Evolutionary conservation across 2,113 vertebrate genomes (phyloP).

Genomic region (Microtus montanus): DNA sequence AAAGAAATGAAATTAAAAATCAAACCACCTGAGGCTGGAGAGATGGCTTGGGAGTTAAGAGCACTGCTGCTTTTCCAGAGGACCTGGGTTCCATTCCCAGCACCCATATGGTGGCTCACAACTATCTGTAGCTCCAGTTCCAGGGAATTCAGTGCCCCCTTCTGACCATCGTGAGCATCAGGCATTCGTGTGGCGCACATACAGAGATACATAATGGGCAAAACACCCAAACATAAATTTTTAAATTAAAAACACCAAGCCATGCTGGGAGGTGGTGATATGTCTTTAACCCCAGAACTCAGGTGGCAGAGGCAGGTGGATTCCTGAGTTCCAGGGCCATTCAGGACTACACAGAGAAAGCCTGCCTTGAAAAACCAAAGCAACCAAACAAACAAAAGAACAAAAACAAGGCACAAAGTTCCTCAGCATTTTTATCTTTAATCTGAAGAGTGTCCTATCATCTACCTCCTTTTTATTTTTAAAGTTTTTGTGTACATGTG

Average conservation of each 20-base stretch:
- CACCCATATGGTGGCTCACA: neutral
- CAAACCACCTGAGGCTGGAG: neutral
- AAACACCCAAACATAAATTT: neutral
- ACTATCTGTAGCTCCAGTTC: neutral
- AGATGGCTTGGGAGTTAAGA: neutral
- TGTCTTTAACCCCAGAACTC: neutral
- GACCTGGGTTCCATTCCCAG: neutral
- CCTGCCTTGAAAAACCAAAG: neutral
- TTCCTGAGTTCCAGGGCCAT: neutral
- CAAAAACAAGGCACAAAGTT: neutral
- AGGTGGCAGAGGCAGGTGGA: neutral
- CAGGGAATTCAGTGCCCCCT: neutral
- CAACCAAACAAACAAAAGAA: neutral
- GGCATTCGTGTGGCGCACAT: neutral
- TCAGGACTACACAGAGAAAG: neutral
- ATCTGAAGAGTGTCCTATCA: neutral
- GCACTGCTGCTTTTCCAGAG: neutral
- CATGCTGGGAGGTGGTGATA: neutral
- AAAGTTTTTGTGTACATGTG: neutral
- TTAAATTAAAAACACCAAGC: neutral
- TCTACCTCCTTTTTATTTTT: neutral
- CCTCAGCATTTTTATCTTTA: neutral
- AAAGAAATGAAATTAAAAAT: neutral
- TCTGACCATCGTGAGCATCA: neutral
- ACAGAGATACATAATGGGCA: neutral